These are phyloP conservation scores for Phrixothrix hirtus DNA, from an alignment of 2,888 invertebrate species.

Conservation along the genomic window DNA sequence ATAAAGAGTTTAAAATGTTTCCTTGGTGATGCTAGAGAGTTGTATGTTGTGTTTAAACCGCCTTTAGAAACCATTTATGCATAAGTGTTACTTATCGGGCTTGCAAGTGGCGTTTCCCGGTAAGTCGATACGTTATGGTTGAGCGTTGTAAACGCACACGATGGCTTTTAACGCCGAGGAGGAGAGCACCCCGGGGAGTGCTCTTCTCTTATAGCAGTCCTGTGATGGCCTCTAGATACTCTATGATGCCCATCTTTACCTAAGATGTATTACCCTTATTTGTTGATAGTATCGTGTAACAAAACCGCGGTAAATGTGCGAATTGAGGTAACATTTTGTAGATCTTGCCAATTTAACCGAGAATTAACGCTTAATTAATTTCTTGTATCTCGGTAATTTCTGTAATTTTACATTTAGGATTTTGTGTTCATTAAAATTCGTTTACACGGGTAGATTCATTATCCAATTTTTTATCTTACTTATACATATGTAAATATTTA, in stretches of 20 bases:
- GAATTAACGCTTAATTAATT: slow-evolving; percentile 23
- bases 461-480: neutral
- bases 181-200: slow-evolving; percentile 24
- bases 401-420: too few relatives aligned
- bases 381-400: too few relatives aligned
- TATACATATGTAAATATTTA: neutral
- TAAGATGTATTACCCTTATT: slow-evolving; percentile 24
- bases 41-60: neutral
- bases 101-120: slow-evolving; percentile 23
- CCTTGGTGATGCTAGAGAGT: neutral
- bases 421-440: too few relatives aligned
- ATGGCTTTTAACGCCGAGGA: slow-evolving; percentile 25
- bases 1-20: neutral
- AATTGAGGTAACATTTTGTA: slow-evolving; percentile 18
- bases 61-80: neutral
- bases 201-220: slow-evolving; percentile 27
- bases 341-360: slow-evolving; percentile 17
- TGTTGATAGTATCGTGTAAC: slow-evolving; percentile 16
- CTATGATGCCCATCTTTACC: slow-evolving; percentile 18
- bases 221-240: slow-evolving; percentile 18
- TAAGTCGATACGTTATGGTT: slow-evolving; percentile 28
- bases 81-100: slow-evolving; percentile 20
- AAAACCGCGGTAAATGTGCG: slow-evolving; percentile 15
- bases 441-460: too few relatives aligned
- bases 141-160: slow-evolving; percentile 22